Evolutionary conservation across 2,113 vertebrate species (phyloP).

Genomic region (Solea solea): DNA sequence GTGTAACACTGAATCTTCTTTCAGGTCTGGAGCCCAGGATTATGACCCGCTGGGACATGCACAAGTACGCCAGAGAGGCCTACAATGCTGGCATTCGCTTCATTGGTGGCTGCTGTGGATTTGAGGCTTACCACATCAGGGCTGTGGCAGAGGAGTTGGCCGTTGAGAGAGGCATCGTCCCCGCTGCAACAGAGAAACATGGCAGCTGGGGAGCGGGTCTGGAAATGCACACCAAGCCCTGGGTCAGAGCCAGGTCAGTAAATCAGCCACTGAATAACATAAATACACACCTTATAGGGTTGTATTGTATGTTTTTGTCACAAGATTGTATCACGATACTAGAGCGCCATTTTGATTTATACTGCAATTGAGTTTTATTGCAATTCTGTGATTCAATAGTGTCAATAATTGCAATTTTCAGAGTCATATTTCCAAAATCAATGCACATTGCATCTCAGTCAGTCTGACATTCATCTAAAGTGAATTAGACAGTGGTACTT

Average conservation of each 20-base stretch:
- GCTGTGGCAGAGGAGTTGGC: slow-evolving; percentile 92
- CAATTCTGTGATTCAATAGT: too few species aligned
- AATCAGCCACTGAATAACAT: background rate
- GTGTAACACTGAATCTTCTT: background rate
- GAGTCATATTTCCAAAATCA: too few species aligned
- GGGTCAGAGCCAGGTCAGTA: slow-evolving; percentile 94
- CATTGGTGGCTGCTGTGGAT: slow-evolving; percentile 97
- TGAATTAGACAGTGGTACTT: too few species aligned
- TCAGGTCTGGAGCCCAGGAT: slow-evolving; percentile 88
- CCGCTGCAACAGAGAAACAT: slow-evolving; percentile 92
- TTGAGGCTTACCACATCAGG: slow-evolving; percentile 94
- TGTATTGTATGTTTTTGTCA: background rate
- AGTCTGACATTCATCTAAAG: too few species aligned
- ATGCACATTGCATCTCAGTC: too few species aligned
- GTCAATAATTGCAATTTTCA: too few species aligned
- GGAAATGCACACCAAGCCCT: slow-evolving; percentile 98
- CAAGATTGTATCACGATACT: background rate
- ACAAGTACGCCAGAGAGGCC: slow-evolving; percentile 89
- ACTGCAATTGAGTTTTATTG: too few species aligned
- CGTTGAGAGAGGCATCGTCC: slow-evolving; percentile 86
- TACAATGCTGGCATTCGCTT: slow-evolving; percentile 88
- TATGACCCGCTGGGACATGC: slow-evolving; percentile 90
- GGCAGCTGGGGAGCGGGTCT: slow-evolving; percentile 90
- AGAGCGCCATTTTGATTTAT: too few species aligned
- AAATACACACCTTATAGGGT: background rate